These are phyloP conservation scores for Hyles vespertilio DNA, from an alignment of 1,140 invertebrate species.

Conservation along the genomic window DNA sequence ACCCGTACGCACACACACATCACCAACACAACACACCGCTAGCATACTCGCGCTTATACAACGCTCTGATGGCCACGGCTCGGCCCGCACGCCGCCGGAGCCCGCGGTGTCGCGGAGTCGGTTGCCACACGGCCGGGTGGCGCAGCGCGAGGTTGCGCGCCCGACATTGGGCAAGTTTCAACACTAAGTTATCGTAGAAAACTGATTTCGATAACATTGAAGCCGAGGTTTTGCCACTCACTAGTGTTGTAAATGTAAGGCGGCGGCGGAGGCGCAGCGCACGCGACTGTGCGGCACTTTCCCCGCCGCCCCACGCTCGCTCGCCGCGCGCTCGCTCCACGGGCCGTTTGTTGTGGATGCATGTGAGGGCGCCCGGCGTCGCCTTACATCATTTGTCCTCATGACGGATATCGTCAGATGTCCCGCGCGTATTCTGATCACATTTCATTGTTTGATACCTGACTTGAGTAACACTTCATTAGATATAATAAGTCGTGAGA, in stretches of 20 bases:
- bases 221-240: not conserved
- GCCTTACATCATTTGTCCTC: no score
- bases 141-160: constrained; percentile 2
- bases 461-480: no score
- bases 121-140: not conserved
- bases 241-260: constrained; percentile 3
- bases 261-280: not conserved
- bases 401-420: no score
- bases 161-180: constrained; percentile 21
- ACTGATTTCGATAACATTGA: constrained; percentile 34
- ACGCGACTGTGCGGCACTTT: not conserved
- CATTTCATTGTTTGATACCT: no score
- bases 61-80: not conserved
- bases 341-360: not conserved
- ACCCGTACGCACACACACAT: constrained; percentile 32
- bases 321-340: not conserved
- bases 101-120: not conserved
- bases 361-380: no score
- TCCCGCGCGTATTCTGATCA: no score
- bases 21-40: not conserved
- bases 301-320: not conserved
- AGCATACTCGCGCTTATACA: constrained; percentile 7
- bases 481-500: no score
- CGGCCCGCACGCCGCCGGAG: not conserved
- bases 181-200: constrained; percentile 15